Percentiles rank a stretch among this genome's conserved stretches.
Conservation (phyloP, 2,797 vertebrate species). For the Molossus alvarezi region DNA sequence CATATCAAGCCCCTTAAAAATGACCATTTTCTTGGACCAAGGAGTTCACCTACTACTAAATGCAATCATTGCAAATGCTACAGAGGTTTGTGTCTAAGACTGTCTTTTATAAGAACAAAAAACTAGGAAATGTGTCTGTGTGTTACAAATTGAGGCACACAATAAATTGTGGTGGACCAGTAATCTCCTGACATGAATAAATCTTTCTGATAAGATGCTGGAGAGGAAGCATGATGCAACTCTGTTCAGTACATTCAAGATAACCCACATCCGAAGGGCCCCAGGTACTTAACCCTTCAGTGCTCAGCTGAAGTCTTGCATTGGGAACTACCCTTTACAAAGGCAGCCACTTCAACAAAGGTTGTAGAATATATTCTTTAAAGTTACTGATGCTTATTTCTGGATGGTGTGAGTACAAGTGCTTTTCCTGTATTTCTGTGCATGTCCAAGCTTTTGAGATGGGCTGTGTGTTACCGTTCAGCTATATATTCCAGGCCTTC, state of each 20-base stretch:
- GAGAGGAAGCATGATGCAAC: too few relatives aligned
- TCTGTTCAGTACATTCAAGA: rapidly evolving
- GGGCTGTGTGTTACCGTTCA: neutral
- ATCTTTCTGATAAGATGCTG: rapidly evolving
- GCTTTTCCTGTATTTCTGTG: neutral
- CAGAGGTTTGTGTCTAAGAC: neutral
- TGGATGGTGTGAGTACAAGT: neutral
- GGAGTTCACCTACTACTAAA: neutral
- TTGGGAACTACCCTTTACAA: neutral
- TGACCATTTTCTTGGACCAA: neutral
- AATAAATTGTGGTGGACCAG: too few relatives aligned
- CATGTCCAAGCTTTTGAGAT: neutral
- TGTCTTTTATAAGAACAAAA: neutral
- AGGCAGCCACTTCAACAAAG: neutral
- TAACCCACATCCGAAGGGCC: neutral
- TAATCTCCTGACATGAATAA: rapidly evolving
- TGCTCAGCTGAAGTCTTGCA: neutral
- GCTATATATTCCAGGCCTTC: neutral
- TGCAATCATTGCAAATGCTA: neutral
- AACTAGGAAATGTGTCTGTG: neutral
- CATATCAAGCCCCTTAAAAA: neutral
- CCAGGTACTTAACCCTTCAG: neutral
- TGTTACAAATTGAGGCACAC: neutral
- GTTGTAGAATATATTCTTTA: neutral
- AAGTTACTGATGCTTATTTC: neutral